A percentile compares a stretch with the other conserved stretches of the same genome.
These are phyloP conservation scores for Dendropsophus ebraccatus DNA, from an alignment of 2,113 vertebrate species.

Conservation along the genomic window DNA sequence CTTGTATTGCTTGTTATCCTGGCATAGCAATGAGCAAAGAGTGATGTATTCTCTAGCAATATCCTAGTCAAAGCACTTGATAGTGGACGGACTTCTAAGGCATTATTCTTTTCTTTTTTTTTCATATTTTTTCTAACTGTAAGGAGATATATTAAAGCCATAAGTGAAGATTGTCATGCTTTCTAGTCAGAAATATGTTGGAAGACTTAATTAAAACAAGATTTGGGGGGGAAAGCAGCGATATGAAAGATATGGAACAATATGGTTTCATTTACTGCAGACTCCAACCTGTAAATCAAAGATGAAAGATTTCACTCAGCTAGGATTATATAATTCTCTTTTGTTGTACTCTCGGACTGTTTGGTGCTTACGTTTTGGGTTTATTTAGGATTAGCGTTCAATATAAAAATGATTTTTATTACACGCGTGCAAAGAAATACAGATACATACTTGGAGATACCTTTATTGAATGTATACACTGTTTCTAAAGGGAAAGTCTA, in stretches of 20 bases:
- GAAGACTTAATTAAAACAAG: slow-evolving; percentile 82
- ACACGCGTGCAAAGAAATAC: slow-evolving; percentile 74
- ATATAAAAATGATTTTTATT: slow-evolving; percentile 81
- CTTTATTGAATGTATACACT: slow-evolving; percentile 70
- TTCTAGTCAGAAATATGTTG: slow-evolving; percentile 79
- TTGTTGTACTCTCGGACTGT: slow-evolving; percentile 76
- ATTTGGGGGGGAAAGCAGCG: slow-evolving; percentile 71
- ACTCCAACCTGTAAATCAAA: slow-evolving; percentile 83
- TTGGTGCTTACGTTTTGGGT: slow-evolving; percentile 73
- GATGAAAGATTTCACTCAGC: slow-evolving; percentile 85
- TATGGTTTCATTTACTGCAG: slow-evolving; percentile 79
- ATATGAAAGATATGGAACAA: slow-evolving; percentile 81
- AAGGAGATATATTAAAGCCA: slow-evolving; percentile 80
- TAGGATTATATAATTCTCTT: slow-evolving; percentile 84
- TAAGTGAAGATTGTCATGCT: slow-evolving; percentile 84
- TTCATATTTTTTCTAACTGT: slow-evolving; percentile 72
- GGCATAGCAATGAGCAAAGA: slow-evolving; percentile 66
- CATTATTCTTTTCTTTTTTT: slow-evolving; percentile 69
- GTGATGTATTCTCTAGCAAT: slow-evolving; percentile 63
- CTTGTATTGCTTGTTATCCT: slow-evolving; percentile 61
- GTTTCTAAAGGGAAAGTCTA: slow-evolving; percentile 57
- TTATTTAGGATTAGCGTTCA: slow-evolving; percentile 81
- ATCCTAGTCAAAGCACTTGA: slow-evolving; percentile 70
- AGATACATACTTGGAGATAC: slow-evolving; percentile 66
- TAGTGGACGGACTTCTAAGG: slow-evolving; percentile 71